Evolutionary conservation across 2,113 vertebrate species (phyloP).

Genomic region (Procavia capensis): DNA sequence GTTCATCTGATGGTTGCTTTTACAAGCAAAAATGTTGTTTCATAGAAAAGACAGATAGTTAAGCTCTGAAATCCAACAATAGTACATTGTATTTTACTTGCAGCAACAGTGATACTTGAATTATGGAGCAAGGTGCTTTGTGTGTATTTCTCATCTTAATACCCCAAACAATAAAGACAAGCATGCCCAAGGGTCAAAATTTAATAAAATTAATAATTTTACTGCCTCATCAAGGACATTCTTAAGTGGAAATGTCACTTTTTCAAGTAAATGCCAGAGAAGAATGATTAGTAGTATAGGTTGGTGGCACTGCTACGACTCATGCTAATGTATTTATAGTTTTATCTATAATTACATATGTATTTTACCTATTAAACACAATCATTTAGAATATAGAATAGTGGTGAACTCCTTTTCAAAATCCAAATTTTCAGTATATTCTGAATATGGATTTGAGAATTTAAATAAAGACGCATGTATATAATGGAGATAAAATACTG

Average conservation of each 20-base stretch:
- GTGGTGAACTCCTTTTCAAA: neutral
- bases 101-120: neutral
- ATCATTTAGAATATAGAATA: neutral
- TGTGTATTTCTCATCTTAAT: neutral
- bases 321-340: neutral
- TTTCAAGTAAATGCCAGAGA: neutral
- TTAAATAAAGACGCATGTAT: neutral
- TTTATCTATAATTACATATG: neutral
- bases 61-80: neutral
- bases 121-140: neutral
- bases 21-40: conserved; percentile 36
- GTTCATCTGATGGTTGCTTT: conserved; percentile 3
- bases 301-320: neutral
- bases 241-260: neutral
- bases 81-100: neutral
- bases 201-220: conserved; percentile 10
- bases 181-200: neutral
- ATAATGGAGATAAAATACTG: neutral
- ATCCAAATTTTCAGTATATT: neutral
- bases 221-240: neutral
- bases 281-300: neutral
- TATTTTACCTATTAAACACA: neutral
- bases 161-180: neutral
- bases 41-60: neutral
- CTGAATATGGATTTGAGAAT: neutral